Evolutionary conservation across 2,113 vertebrate species (phyloP).

Genomic region (Serinus canaria): DNA sequence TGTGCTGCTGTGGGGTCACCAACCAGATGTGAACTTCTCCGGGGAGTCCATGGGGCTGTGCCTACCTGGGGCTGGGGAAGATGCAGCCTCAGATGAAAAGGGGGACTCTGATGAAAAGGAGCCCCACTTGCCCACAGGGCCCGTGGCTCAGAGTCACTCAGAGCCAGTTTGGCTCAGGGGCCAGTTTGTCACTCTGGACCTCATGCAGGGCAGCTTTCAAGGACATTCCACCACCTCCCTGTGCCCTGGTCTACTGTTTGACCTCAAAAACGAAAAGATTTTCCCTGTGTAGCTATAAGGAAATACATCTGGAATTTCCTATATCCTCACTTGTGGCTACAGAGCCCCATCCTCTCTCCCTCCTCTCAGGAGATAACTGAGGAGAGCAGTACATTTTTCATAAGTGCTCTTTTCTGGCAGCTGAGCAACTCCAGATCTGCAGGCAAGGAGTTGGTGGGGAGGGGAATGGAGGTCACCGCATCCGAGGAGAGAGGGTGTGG

Average conservation of each 20-base stretch:
- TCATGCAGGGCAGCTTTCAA: neutral
- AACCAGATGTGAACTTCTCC: fast-evolving
- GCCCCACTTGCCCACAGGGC: too few species aligned
- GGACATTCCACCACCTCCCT: neutral
- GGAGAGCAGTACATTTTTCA: neutral
- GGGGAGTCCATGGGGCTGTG: neutral
- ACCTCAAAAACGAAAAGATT: neutral
- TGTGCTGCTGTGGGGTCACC: neutral
- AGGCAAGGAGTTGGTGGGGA: neutral
- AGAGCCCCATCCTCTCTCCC: neutral
- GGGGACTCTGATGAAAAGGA: neutral
- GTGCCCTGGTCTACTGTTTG: neutral
- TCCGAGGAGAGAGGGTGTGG: neutral
- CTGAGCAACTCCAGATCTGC: neutral
- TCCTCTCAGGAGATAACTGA: neutral
- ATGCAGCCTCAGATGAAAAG: neutral
- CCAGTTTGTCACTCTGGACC: neutral
- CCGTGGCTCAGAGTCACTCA: neutral
- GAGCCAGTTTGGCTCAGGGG: too few species aligned
- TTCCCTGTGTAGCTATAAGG: neutral
- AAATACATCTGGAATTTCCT: neutral
- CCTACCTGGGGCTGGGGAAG: neutral
- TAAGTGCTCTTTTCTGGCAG: neutral
- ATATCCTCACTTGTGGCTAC: neutral
- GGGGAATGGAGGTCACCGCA: neutral